Evolutionary conservation across 2,888 invertebrate species (phyloP).

Genomic region (Drosophila ezoana): DNA sequence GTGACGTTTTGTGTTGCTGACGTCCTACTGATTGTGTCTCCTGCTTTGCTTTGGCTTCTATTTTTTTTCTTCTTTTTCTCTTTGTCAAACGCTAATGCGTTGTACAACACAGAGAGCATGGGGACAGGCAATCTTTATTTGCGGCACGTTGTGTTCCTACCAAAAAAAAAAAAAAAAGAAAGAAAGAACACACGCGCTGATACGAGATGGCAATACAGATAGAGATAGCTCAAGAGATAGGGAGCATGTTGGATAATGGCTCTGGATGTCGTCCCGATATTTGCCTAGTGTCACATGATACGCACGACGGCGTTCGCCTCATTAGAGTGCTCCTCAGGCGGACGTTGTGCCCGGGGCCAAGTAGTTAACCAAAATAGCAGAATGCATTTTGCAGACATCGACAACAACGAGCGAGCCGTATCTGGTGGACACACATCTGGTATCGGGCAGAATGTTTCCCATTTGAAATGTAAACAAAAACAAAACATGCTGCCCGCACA

Average conservation of each 20-base stretch:
- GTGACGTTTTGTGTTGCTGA: constrained; percentile 48
- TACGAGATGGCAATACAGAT: constrained; percentile 7
- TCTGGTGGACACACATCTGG: constrained; percentile 22
- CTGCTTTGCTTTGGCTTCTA: constrained; percentile 20
- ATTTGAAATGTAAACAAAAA: constrained; percentile 74
- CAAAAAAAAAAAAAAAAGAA: constrained; percentile 17
- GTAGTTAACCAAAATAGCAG: constrained; percentile 46
- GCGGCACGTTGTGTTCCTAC: constrained; percentile 56
- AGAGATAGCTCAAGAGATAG: constrained; percentile 9
- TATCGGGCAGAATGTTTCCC: constrained; percentile 53
- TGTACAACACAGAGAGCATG: constrained; percentile 35
- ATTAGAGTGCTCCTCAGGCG: constrained; percentile 39
- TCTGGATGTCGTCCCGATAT: constrained; percentile 43
- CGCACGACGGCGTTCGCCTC: constrained; percentile 52
- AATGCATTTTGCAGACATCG: constrained; percentile 54
- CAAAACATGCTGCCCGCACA: constrained; percentile 64
- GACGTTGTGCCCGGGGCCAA: constrained; percentile 11
- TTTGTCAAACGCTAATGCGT: constrained; percentile 60
- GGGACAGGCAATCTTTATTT: constrained; percentile 58
- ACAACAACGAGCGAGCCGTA: constrained; percentile 10
- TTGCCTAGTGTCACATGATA: constrained; percentile 57
- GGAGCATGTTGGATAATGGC: constrained; percentile 14
- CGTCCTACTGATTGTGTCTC: constrained; percentile 48
- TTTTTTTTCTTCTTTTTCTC: constrained; percentile 10
- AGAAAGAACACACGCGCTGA: constrained; percentile 11